Base-by-base conservation (phyloP, 2,113 vertebrate genomes). In the Carollia perspicillata region DNA sequence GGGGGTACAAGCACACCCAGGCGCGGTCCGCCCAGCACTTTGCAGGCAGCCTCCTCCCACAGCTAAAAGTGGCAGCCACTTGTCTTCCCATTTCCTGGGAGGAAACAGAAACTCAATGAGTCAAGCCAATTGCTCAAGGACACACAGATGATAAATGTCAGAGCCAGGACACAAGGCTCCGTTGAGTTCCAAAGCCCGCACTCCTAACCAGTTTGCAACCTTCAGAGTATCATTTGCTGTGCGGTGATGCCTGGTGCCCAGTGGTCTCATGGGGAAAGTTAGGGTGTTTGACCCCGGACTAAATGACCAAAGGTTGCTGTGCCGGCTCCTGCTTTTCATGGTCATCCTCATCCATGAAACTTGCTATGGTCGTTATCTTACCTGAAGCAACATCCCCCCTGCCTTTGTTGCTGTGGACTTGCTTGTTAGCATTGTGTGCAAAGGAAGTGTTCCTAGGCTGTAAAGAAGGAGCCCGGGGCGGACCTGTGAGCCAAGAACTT, bases 1-100 rank as follows among this genome's bases (percentile, higher is more conserved):
- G 28, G 23, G 28, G 23, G 6, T 7, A 1, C 9, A 5, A 47
- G 17, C 12, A 20, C 2, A 5, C 37, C 33, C 60, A 3, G 1
- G 0, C 22, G 20, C 13, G n/a, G 49, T 16, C 80, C 10, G 14
- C 28, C 3, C 4, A 79, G 18, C 47, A 8, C 49, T 33, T 22
- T 8, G 6, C 14, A 26, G 58, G n/a, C 72, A 68, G n/a, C 84
- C 8, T 68, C 44, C 42, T 65, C 65, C 35, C 42, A 12, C 22
- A 65, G 30, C 51, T 26, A 9, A 42, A n/a, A 37, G 85, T 58
- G 63, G 75, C 44, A 18, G 49, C n/a, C 12, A 6, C 65, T 83
- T 44, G 16, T 17, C 4, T 5, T 63, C 30, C 65, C 69, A 0
- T 47, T 35, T 78, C 87, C 90, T 49, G 20, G 22, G 30, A 68